Base-by-base conservation (phyloP, 2,888 invertebrate species). In the Caenorhabditis drosophilae region DNA sequence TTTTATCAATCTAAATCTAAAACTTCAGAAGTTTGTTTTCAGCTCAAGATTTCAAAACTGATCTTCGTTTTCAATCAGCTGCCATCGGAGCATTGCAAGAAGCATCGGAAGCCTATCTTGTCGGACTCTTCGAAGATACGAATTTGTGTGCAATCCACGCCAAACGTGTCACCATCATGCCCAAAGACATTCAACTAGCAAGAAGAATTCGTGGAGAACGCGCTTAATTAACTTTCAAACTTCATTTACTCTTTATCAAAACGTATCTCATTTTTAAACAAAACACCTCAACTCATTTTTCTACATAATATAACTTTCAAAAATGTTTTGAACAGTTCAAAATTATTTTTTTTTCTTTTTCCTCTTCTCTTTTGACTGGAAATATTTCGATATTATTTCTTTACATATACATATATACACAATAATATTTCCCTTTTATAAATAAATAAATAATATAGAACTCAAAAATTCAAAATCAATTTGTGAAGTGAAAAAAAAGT, bases 61-160 rank as follows among this genome's bases (percentile, higher is more conserved):
- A 68, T 36, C 67, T 72, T 20, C 64, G 71, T 25, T 71, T 71
- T 66, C 71, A 71, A 60, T 71, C 68, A 11, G 63, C 68, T 20
- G 69, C 69, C 22, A 53, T 59, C 31, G 59, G 59, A 23, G 59
- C 59, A 11, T 52, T 59, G 23, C 59, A 77, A 69, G 77, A 76
- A 64, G 72, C 75, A 16, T 66, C 73, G 79, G 92, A 92, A 85
- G 92, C 92, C 12, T 93, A 92, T 85, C 87, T 94, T 76, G 93
- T 94, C 60, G 94, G 95, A 74, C 88, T 95, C 60, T 95, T 96
- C 86, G 94, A 95, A 88, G 94, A 95, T 87, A 95, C 95, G 77
- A 95, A 95, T 87, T 89, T 95, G 89, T 94, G 93, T 87, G 94
- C 94, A 57, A 94, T 95, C 85, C 95, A 95, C 84, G 94, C 94